Evolutionary conservation across 2,888 invertebrate genomes (phyloP), one percentile per base, ranked within the genome.

Genomic region (Calameuta idolon): DNA sequence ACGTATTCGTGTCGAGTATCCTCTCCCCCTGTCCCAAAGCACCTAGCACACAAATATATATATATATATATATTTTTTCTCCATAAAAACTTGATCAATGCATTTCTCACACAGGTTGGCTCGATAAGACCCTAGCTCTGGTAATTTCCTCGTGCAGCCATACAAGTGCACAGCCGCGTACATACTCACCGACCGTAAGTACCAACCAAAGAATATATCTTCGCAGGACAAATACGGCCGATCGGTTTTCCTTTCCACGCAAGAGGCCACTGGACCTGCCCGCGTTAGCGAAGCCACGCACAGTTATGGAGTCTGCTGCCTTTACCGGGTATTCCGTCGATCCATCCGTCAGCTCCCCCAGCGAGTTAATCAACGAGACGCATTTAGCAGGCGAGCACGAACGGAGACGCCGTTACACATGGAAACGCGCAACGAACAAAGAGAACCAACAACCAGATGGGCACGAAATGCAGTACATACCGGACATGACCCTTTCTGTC

Each of bases 351-450:
- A 69, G 81, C 78, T 80, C 82, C 83, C 82, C 83, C 80, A 80
- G 83, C 86, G 85, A 85, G 87, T 87, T 87, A 87, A 87, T 87
- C 87, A 87, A 86, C 87, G 86, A 81, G 85, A 86, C 86, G 84
- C 86, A 85, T 87, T 83, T 80, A 81, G 82, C 79, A 83, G 30
- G 76, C 68, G 76, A 23, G 71, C 76, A 69, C 81, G 40, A 77
- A 78, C 75, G 73, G 76, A 77, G 73, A 55, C 34, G 37, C 23
- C 40, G 35, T 37, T 37, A 15, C 31, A 9, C 71, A 11, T 71
- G 12, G 71, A 34, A 34, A 71, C 31, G 31, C 9, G 55, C 23
- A 71, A 71, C 31, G 71, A 71, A 34, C 71, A 34, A 71, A 34
- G 71, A 71, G 71, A 71, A 9, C 55, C 5, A 11, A 23, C 33